A percentile compares a stretch with the other conserved stretches of the same genome.
phyloP scores from a whole-genome alignment of 2,888 invertebrate genomes.

The Drosophila robusta region DNA sequence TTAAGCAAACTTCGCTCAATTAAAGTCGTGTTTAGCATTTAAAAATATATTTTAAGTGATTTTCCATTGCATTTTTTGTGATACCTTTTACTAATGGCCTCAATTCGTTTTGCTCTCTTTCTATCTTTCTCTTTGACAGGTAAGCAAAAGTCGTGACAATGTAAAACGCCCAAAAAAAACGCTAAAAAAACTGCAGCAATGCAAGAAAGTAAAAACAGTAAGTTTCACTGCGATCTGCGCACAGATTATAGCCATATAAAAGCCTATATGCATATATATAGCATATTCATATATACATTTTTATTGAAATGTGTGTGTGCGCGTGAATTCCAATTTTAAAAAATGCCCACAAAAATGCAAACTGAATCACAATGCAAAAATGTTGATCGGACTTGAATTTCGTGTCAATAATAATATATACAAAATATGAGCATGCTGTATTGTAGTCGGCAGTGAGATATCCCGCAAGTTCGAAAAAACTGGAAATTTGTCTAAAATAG shows the following conservation, averaged over 20 bases:
- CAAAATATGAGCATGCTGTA: not conserved
- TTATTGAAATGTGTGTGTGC: conserved; percentile 16
- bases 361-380: conserved; percentile 74
- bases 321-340: conserved; percentile 47
- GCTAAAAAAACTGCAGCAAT: conserved; percentile 43
- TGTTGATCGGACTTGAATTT: conserved; percentile 59
- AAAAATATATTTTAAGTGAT: conserved; percentile 29
- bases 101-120: conserved; percentile 62
- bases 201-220: conserved; percentile 63
- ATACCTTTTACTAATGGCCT: conserved; percentile 78
- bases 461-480: not conserved
- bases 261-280: conserved; percentile 23
- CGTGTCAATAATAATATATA: conserved; percentile 66
- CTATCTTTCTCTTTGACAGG: conserved; percentile 74
- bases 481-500: too few species aligned
- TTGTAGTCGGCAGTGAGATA: conserved; percentile 6
- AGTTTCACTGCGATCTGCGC: conserved; percentile 66
- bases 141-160: conserved; percentile 77
- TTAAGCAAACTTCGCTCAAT: not conserved
- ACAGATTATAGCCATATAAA: conserved; percentile 53
- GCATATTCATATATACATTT: conserved; percentile 3
- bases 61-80: conserved; percentile 37
- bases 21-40: conserved; percentile 3
- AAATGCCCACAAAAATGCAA: conserved; percentile 63
- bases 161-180: conserved; percentile 57